phyloP scores from a whole-genome alignment of 2,888 invertebrate species.

The Lithophane semibrunnea region DNA sequence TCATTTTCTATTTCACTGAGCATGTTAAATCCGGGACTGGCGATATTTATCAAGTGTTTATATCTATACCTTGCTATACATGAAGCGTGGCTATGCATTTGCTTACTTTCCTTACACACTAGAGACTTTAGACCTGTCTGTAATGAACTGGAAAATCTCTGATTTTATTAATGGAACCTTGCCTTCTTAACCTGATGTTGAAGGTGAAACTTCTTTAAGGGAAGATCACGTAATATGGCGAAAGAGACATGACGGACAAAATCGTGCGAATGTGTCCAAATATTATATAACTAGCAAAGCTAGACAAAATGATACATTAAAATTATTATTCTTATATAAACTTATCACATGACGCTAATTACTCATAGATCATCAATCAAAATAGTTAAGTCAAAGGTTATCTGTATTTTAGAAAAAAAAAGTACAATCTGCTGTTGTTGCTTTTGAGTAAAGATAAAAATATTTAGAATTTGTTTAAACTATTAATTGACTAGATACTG shows the following conservation, averaged over 20 bases:
- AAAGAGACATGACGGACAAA: not conserved
- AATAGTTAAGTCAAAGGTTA: conserved; percentile 38
- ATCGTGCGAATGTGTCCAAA: not conserved
- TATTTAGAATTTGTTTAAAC: not conserved
- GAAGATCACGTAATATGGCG: not conserved
- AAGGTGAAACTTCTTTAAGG: not conserved
- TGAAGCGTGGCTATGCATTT: conserved; percentile 27
- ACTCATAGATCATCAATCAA: not conserved
- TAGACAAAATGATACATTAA: not conserved
- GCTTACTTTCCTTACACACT: conserved; percentile 33
- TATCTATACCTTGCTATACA: conserved; percentile 38
- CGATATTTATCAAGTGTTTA: conserved; percentile 37
- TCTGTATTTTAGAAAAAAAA: not conserved
- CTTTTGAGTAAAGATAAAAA: not conserved
- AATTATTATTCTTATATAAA: not conserved
- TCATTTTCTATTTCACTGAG: not conserved
- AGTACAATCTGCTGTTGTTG: not conserved
- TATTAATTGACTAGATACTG: not conserved
- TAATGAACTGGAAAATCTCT: conserved; percentile 13
- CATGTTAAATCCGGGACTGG: conserved; percentile 39
- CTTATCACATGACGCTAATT: not conserved
- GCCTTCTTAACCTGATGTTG: not conserved
- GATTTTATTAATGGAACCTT: conserved; percentile 6
- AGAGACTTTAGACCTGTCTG: conserved; percentile 53
- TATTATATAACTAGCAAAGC: too few species aligned